Base-by-base conservation (phyloP, 1,140 invertebrate species). In the Bombus superbus region DNA sequence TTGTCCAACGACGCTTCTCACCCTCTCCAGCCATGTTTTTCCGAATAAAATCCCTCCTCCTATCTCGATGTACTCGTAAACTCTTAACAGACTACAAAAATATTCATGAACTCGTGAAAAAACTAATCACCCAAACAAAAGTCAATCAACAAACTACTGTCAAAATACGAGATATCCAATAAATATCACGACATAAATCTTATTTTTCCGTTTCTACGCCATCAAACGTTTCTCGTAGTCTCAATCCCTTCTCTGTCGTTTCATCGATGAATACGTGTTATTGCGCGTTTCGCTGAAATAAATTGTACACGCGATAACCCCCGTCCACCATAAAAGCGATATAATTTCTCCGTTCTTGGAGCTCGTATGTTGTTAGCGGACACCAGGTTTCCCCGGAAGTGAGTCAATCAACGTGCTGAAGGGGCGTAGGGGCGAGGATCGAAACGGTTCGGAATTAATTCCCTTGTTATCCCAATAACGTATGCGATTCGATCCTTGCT, bases 381-480 rank as follows among this genome's bases (percentile, higher is more conserved):
- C 38, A 40, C 3, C 47, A 18, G 18, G 18, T 13, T 68, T 38
- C 66, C 35, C 18, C 38, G 69, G 38, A 42, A 42, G 38, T 69
- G 40, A 40, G 38, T 18, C 40, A 40, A 42, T 72, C 38, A 28
- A n/a, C 69, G 40, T 13, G 42, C 5, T 42, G 62, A n/a, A 78
- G n/a, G 9, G 6, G 40, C 77, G 42, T 18, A 1, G 28, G 25
- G 11, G 11, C 1, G 69, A 42, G 5, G 38, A 74, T 81, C 53
- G 69, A 81, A 64, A 44, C 38, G n/a, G 69, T 40, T 81, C 15
- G 53, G 73, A 81, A 81, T 81, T 81, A 81, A 81, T 81, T 81
- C 80, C 80, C 53, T 32, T 64, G 69, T 81, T 74, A 44, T 47
- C 53, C 71, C 57, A 40, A 73, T 73, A 74, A 74, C 80, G 80